Evolutionary conservation across 53 echinoderm and acorn worm species (phyloP).

Genomic region (Temnopleurus reevesii): DNA sequence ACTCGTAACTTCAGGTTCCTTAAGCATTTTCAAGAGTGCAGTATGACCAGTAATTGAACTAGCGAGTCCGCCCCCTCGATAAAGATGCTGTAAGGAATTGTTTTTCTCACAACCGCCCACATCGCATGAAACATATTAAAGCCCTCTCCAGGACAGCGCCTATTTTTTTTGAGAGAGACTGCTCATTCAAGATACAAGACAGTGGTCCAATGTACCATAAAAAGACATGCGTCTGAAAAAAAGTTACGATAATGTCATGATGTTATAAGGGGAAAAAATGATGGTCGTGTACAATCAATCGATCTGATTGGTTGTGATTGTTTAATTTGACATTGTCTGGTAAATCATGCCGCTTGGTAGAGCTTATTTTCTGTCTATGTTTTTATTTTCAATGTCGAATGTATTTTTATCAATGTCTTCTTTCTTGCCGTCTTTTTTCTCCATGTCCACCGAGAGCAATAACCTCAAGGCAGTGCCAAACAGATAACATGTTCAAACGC

Average conservation of each 20-base stretch:
- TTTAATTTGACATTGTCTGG: not conserved
- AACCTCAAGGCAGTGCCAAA: not conserved
- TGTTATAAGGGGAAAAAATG: not conserved
- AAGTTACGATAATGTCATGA: not conserved
- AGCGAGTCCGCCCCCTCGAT: too few relatives aligned
- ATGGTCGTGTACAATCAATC: too few relatives aligned
- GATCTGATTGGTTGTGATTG: not conserved
- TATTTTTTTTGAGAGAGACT: too few relatives aligned
- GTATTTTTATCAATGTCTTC: not conserved
- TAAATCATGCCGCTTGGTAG: not conserved
- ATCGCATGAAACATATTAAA: too few relatives aligned
- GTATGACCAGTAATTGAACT: too few relatives aligned
- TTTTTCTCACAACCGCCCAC: too few relatives aligned
- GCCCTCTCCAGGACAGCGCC: too few relatives aligned
- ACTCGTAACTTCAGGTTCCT: too few relatives aligned
- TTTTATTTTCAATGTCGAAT: not conserved
- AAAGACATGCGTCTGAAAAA: not conserved
- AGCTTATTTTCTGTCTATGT: not conserved
- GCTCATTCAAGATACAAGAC: too few relatives aligned
- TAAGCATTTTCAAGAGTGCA: too few relatives aligned
- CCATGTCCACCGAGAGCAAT: not conserved
- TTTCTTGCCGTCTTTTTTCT: not conserved
- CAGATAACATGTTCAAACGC: too few relatives aligned
- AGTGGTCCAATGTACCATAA: not conserved
- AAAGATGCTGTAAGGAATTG: too few relatives aligned